phyloP scores from a whole-genome alignment of 2,797 vertebrate genomes.

The Steatocranus sp. region DNA sequence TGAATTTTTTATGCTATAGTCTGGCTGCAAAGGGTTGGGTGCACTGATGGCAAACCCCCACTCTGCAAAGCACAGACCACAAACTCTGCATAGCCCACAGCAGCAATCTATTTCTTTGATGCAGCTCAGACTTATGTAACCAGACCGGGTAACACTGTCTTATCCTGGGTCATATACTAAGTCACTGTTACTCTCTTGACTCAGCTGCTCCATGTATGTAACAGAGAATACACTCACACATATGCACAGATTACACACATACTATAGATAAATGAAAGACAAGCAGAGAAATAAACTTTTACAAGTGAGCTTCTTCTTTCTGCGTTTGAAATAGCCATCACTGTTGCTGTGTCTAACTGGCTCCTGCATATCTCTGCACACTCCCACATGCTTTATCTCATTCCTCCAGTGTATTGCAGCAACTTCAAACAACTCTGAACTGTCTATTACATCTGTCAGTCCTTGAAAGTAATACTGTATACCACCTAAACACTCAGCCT shows the following conservation, averaged over 20 bases:
- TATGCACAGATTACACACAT: not conserved
- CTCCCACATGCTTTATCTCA: constrained; percentile 45
- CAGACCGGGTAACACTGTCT: not conserved
- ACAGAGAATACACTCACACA: not conserved
- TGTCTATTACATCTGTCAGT: not conserved
- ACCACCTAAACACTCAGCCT: constrained; percentile 3
- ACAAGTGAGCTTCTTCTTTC: not conserved
- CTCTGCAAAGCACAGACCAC: constrained; percentile 5
- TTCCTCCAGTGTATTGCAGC: constrained; percentile 2
- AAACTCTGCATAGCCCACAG: constrained; percentile 17
- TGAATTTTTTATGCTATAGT: not conserved
- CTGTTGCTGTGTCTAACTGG: constrained; percentile 3
- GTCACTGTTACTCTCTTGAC: not conserved
- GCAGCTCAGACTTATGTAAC: constrained; percentile 39
- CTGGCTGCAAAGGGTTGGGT: not conserved
- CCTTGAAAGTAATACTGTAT: constrained; percentile 4
- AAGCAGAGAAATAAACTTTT: not conserved
- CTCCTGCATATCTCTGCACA: constrained; percentile 26
- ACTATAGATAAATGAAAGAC: not conserved
- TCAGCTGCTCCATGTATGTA: not conserved
- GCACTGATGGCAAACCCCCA: not conserved
- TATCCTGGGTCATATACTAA: constrained; percentile 2
- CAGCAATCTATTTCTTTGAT: constrained; percentile 36
- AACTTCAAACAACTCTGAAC: constrained; percentile 16
- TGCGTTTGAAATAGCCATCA: not conserved